Percentiles rank a stretch among this genome's conserved stretches.
Conservation (phyloP, 2,797 vertebrate species). For the Eulemur coronatus region DNA sequence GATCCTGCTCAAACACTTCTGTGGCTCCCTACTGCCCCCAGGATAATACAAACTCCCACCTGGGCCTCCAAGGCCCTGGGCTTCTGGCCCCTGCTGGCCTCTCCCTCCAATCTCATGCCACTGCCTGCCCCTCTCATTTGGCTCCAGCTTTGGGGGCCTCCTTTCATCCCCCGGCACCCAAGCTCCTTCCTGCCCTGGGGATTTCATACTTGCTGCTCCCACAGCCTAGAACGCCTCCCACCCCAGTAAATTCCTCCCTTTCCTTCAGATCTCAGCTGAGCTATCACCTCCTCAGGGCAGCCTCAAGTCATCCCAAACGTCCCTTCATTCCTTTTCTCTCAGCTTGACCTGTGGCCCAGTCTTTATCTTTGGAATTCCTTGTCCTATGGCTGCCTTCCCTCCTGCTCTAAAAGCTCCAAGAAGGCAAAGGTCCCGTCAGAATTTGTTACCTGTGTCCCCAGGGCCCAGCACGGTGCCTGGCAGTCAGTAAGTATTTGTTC, state of each 20-base stretch:
- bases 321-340: background rate
- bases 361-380: background rate
- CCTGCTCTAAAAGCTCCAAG: background rate
- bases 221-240: background rate
- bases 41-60: background rate
- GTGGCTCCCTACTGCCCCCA: background rate
- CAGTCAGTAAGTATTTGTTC: background rate
- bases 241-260: background rate
- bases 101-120: background rate
- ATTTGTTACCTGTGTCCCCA: background rate
- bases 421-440: background rate
- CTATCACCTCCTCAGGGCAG: background rate
- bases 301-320: background rate
- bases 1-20: background rate
- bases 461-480: background rate
- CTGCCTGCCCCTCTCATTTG: background rate
- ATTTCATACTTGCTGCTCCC: background rate
- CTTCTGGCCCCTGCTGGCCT: background rate
- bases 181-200: background rate
- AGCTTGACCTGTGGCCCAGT: background rate
- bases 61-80: background rate
- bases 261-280: background rate
- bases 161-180: background rate
- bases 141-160: background rate
- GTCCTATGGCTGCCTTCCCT: background rate